These are phyloP conservation scores for Falcaria lacertinaria DNA, from an alignment of 2,888 invertebrate species.

Conservation along the genomic window DNA sequence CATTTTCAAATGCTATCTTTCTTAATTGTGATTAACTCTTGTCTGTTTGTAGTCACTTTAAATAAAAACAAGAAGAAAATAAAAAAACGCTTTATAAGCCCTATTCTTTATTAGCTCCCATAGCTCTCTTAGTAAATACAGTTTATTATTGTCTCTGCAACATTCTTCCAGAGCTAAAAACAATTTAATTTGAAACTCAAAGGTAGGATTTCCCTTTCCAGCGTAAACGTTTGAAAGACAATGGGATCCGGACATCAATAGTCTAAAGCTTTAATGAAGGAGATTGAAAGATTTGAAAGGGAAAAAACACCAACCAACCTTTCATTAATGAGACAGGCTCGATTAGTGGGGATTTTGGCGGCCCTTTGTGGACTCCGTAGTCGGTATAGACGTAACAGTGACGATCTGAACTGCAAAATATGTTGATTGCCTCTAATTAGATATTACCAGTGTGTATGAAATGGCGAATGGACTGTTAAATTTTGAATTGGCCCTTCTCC, in stretches of 20 bases:
- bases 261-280: constrained; percentile 7
- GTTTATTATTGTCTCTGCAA: no score
- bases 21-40: no score
- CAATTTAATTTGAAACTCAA: background rate
- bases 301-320: constrained; percentile 38
- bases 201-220: background rate
- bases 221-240: background rate
- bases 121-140: no score
- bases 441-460: no score
- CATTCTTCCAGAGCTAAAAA: background rate
- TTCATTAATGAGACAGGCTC: constrained; percentile 43
- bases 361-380: constrained; percentile 2
- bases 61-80: no score
- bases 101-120: no score
- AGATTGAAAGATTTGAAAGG: constrained; percentile 24
- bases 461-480: no score
- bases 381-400: no score
- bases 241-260: background rate
- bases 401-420: background rate
- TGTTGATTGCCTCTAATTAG: background rate
- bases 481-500: no score
- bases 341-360: constrained; percentile 39
- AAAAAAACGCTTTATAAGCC: no score
- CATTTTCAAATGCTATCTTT: no score
- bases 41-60: no score